Conservation (phyloP, 2,888 invertebrate species). For the Eumacrocentrus americanus region DNA sequence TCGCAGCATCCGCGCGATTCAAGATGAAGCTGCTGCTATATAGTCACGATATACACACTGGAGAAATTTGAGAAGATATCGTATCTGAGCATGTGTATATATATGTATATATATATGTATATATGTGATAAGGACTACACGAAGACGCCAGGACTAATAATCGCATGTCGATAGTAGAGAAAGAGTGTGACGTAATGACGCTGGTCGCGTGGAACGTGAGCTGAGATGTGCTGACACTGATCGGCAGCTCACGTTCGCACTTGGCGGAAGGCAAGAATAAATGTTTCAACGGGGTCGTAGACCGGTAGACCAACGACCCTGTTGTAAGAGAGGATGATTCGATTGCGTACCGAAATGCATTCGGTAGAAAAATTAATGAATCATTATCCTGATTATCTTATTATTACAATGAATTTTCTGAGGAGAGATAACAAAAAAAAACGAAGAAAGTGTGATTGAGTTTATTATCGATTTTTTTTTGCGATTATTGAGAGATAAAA, state of each 20-base stretch:
- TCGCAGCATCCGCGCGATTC: constrained; percentile 14
- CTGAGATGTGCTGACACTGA: constrained; percentile 10
- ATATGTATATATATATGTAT: constrained; percentile 13
- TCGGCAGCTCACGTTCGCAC: background rate
- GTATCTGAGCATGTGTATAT: background rate
- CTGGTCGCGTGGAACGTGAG: background rate
- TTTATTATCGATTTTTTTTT: too few relatives aligned
- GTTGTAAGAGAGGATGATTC: background rate
- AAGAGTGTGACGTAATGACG: background rate
- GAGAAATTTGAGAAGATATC: constrained; percentile 1
- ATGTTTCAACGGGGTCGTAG: constrained; percentile 2
- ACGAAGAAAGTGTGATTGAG: too few relatives aligned
- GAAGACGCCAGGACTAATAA: too few relatives aligned
- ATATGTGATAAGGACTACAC: background rate
- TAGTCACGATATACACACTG: too few relatives aligned
- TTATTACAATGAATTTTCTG: too few relatives aligned
- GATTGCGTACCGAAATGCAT: background rate
- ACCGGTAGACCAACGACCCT: constrained; percentile 9
- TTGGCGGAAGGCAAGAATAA: background rate
- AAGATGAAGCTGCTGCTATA: background rate
- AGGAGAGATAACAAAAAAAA: too few relatives aligned
- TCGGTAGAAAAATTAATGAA: background rate
- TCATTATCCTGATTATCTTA: background rate
- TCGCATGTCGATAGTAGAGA: too few relatives aligned
- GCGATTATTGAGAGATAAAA: background rate